Percentiles rank a stretch among this genome's conserved stretches.
Evolutionary conservation across 2,113 vertebrate species (phyloP).

Genomic region (Phalacrocorax carbo): DNA sequence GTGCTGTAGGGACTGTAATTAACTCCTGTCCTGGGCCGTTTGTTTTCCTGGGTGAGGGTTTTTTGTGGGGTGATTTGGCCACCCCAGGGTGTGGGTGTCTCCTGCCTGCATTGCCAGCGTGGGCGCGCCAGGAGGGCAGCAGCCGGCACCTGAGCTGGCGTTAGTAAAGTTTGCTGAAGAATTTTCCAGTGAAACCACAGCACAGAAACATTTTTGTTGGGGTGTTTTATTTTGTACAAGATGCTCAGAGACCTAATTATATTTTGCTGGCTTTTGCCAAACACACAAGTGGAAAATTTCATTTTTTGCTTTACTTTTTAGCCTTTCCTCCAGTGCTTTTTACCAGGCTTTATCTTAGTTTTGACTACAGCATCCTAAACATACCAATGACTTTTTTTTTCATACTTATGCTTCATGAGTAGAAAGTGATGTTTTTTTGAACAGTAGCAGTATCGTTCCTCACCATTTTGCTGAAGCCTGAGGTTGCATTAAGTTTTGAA

Average conservation of each 20-base stretch:
- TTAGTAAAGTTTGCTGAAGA: background rate
- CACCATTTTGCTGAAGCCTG: background rate
- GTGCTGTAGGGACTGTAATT: background rate
- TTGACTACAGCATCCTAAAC: background rate
- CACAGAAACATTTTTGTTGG: background rate
- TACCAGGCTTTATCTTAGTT: background rate
- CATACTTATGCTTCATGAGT: background rate
- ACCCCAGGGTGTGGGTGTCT: accelerated
- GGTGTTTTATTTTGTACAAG: background rate
- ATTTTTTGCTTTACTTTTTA: background rate
- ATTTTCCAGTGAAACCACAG: background rate
- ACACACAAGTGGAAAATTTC: background rate
- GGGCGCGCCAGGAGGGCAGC: background rate
- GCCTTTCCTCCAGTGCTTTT: background rate
- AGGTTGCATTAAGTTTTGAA: background rate
- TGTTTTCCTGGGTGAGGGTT: background rate
- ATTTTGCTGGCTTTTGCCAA: background rate
- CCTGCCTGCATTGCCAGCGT: accelerated
- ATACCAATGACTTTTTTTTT: background rate
- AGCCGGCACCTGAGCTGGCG: accelerated
- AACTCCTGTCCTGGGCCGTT: background rate
- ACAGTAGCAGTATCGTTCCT: background rate
- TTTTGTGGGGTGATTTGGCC: background rate
- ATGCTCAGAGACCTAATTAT: background rate
- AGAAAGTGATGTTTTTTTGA: background rate